Conservation (phyloP, 2,797 vertebrate genomes). For the Rhinophrynus dorsalis region DNA sequence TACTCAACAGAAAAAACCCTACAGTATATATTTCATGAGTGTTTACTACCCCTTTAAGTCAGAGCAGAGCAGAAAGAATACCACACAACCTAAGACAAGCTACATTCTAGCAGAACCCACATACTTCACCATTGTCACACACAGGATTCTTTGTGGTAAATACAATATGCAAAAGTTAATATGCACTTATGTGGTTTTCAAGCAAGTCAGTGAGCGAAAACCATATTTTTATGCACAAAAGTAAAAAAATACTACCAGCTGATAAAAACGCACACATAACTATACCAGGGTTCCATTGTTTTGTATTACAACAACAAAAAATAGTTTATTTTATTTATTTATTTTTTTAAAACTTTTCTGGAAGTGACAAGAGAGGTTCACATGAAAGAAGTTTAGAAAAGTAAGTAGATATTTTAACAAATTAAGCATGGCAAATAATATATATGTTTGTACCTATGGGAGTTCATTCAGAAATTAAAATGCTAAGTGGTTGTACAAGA, state of each 20-base stretch:
- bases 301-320: conserved; percentile 55
- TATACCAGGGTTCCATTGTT: conserved; percentile 57
- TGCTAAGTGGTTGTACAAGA: neutral
- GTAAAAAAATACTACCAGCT: conserved; percentile 63
- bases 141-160: conserved; percentile 60
- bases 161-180: neutral
- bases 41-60: conserved; percentile 76
- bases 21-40: too few relatives aligned
- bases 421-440: neutral
- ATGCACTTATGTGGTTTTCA: conserved; percentile 54
- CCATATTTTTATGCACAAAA: neutral
- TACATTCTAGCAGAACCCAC: conserved; percentile 65
- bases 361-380: conserved; percentile 42
- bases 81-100: conserved; percentile 67
- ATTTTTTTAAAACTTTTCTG: too few relatives aligned
- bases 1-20: too few relatives aligned
- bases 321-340: too few relatives aligned
- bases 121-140: conserved; percentile 63
- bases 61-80: conserved; percentile 70
- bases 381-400: conserved; percentile 51
- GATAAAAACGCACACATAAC: conserved; percentile 54
- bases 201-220: conserved; percentile 58
- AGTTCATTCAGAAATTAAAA: neutral
- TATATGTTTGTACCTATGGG: neutral
- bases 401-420: neutral